phyloP scores from a whole-genome alignment of 1,140 invertebrate species.

The Caenorhabditis latens region DNA sequence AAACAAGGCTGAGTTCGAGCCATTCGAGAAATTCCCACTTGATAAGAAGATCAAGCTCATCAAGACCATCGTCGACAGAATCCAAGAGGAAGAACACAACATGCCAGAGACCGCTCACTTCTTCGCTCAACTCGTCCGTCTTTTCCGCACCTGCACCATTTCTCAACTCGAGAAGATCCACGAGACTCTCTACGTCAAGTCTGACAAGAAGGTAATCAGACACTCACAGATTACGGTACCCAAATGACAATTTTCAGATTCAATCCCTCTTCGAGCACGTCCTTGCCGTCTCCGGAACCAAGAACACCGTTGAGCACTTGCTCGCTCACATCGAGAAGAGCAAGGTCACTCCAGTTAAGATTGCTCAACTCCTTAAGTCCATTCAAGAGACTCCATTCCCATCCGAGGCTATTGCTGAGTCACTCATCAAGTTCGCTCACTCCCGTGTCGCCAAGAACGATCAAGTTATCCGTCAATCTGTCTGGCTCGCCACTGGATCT shows the following conservation, averaged over 20 bases:
- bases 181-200: constrained; percentile 60
- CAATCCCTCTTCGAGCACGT: constrained; percentile 60
- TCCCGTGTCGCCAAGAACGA: background rate
- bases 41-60: constrained; percentile 64
- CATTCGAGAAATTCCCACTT: constrained; percentile 45
- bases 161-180: constrained; percentile 62
- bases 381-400: constrained; percentile 58
- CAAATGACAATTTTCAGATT: constrained; percentile 25
- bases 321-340: constrained; percentile 44
- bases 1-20: constrained; percentile 60
- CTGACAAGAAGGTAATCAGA: constrained; percentile 44
- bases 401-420: constrained; percentile 56
- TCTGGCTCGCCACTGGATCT: constrained; percentile 59
- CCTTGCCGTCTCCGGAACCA: constrained; percentile 66
- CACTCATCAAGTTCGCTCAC: constrained; percentile 31
- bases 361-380: constrained; percentile 59
- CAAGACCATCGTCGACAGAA: constrained; percentile 54
- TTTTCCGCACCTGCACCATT: constrained; percentile 61
- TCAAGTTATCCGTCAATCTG: constrained; percentile 49
- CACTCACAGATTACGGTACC: constrained; percentile 52
- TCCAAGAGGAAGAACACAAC: constrained; percentile 56
- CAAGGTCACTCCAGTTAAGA: constrained; percentile 55
- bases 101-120: constrained; percentile 55
- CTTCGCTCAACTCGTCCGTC: constrained; percentile 64
- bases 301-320: constrained; percentile 62